These are phyloP conservation scores for Enteromius viviparus DNA, from an alignment of 2,797 vertebrate genomes.

Conservation along the genomic window DNA sequence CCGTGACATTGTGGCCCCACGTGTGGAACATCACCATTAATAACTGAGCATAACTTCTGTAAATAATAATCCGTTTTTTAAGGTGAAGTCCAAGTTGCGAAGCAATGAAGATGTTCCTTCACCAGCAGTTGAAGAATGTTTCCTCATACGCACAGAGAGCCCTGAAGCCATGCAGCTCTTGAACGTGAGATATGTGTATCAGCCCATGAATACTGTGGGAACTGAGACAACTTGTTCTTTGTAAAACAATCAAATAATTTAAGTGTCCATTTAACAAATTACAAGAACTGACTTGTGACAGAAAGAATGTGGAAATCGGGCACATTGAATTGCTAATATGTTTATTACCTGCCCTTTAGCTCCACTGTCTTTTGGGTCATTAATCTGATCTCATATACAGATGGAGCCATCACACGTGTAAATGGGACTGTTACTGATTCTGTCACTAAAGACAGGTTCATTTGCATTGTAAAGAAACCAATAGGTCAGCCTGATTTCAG, in stretches of 20 bases:
- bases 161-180: background rate
- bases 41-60: background rate
- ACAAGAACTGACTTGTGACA: background rate
- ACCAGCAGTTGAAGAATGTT: conserved; percentile 24
- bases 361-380: background rate
- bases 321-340: background rate
- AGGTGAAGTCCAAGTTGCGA: conserved; percentile 17
- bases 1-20: background rate
- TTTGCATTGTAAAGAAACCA: conserved; percentile 1
- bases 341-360: background rate
- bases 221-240: background rate
- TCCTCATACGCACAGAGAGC: conserved; percentile 18
- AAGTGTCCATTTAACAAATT: background rate
- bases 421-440: background rate
- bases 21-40: background rate
- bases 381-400: background rate
- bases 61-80: background rate
- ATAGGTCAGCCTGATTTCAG: conserved; percentile 5
- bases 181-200: background rate
- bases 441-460: background rate
- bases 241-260: conserved; percentile 20
- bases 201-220: background rate
- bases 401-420: background rate
- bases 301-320: background rate
- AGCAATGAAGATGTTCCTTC: conserved; percentile 14